Base-by-base conservation (phyloP, 2,797 vertebrate species). In the Pteropus rufus region DNA sequence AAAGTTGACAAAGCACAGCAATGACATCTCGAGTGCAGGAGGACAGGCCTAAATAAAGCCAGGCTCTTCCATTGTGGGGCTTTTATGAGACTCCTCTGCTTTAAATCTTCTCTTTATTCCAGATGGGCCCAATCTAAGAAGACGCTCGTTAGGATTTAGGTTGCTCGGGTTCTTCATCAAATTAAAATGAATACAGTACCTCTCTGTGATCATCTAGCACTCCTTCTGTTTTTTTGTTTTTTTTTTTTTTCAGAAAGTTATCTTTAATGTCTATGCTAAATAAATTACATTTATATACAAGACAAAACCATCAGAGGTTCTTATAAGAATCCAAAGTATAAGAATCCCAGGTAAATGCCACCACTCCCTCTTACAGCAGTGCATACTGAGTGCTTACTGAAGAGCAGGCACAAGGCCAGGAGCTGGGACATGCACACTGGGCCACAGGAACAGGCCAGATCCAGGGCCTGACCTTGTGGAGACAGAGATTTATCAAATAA, bases 181-280 rank as follows among this genome's bases (percentile, higher is more conserved):
- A 29, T 67, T 44, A 73, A 52, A 80, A 58, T 26, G 26, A 72
- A 56, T 18, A 15, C 46, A 62, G 60, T 21, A 15, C 39, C 60
- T 29, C 34, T 26, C 11, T 34, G 15, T 11, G 36, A 10, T 29
- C 21, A 4, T 3, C 23, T 8, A 4, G 31, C 3, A 9, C 23
- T n/a, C 49, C 11, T 36, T 69, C 72, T 46, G 44, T 44, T 41
- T 41, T 41, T 34, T 34, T 34, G 4, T 49, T 49, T 89, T 95
- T 96, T 94, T 95, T 96, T 94, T 36, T 36, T 36, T 36, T 36
- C 36, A 94, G 77, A 60, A 93, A 77, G 44, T 77, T 96, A 91
- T 49, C 75, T 98, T 98, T 98, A 97, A 96, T 97, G 36, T 92
- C 67, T 95, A 89, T 84, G 29, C 89, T 97, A 97, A 97, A 97